Evolutionary conservation across 2,888 invertebrate genomes (phyloP).

Genomic region (Coenonympha glycerion): DNA sequence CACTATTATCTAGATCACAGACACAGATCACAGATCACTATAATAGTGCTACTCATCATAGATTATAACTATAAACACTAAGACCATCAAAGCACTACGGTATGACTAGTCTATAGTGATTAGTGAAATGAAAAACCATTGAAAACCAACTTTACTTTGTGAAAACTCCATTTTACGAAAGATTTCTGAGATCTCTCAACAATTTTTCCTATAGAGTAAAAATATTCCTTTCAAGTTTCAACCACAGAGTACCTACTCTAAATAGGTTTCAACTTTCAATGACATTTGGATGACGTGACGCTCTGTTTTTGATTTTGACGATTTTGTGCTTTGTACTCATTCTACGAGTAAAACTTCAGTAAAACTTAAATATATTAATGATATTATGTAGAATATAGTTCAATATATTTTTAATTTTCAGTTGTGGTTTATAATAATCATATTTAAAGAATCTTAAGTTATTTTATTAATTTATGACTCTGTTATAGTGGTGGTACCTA

Average conservation of each 20-base stretch:
- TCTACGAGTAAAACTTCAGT: constrained; percentile 34
- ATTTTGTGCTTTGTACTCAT: constrained; percentile 49
- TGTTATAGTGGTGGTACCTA: too few species aligned
- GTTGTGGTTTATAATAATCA: constrained; percentile 19
- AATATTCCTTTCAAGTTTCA: not conserved
- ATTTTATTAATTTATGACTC: constrained; percentile 37
- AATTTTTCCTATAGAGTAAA: too few species aligned
- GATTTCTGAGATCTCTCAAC: too few species aligned
- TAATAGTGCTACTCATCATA: too few species aligned
- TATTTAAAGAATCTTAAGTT: constrained; percentile 36
- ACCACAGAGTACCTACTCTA: not conserved
- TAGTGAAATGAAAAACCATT: too few species aligned
- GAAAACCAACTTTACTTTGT: too few species aligned
- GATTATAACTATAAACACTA: too few species aligned
- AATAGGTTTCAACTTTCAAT: constrained; percentile 14
- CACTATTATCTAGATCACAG: too few species aligned
- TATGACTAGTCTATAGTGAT: too few species aligned
- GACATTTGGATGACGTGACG: constrained; percentile 55
- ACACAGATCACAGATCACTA: too few species aligned
- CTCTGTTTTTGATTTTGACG: constrained; percentile 41
- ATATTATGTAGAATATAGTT: constrained; percentile 21
- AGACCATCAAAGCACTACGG: too few species aligned
- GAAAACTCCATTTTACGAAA: too few species aligned
- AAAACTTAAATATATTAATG: constrained; percentile 32
- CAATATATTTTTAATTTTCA: constrained; percentile 23